Evolutionary conservation across 2,113 vertebrate genomes (phyloP), one percentile per base, ranked within the genome.

Genomic region (Rhinoderma darwinii): DNA sequence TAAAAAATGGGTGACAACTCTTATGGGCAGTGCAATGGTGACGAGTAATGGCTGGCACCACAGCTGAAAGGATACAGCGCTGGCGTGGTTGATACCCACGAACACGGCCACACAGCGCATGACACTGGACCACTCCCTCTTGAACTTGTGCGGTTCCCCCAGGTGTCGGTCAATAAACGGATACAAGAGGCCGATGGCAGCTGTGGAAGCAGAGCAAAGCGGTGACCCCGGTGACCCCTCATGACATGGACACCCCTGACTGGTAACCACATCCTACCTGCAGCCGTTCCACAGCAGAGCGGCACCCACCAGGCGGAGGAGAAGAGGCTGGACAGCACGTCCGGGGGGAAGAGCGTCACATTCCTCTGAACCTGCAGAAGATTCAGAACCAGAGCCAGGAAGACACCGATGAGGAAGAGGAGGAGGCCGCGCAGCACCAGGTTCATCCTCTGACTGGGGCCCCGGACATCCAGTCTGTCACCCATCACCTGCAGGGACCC

Each of bases 81-180:
- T 99, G 89, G 97, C 98, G 22, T 99, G 98, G 93, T 99, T 99
- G 92, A 99, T 99, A 87, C 98, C 98, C 90, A 99, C 97, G 90
- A 99, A 99, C 90, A 98, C 98, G 0, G 97, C 98, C 83, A 99
- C 97, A 17, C 98, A 99, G 90, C 97, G 96, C 97, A 99, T 98
- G 82, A 99, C 97, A 87, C 96, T 99, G 89, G 98, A 99, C 98
- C 98, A 99, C 89, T 99, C 98, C 88, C 97, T 94, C 91, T 99
- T 99, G 91, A 99, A 98, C 90, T 96, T 96, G 93, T 99, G 98
- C 41, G 97, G 97, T 89, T 98, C 96, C 44, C 97, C 98, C 86
- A 99, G 94, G 86, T 94, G 95, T 80, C 92, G 94, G 95, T 99
- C 98, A 89, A 99, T 97, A 94, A 96, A 98, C 17, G 98, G 98